Base-by-base conservation (phyloP, 2,888 invertebrate species). In the Tetheella fluctuosa region DNA sequence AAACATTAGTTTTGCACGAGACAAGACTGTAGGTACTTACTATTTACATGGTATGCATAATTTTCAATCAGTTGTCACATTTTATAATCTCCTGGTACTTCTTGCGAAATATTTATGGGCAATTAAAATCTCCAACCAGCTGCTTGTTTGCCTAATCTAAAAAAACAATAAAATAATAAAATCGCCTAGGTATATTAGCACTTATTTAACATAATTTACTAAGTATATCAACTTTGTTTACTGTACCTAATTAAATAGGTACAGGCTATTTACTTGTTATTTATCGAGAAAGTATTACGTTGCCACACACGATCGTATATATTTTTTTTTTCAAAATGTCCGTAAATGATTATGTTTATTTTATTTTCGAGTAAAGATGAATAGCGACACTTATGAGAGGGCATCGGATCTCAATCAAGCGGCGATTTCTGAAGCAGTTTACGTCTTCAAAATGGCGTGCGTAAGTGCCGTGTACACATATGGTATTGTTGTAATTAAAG, bases 401-500 rank as follows among this genome's bases (percentile, higher is more conserved):
- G 20, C 48, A 48, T 20, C 20, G 20, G 48, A 15, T 48, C 48
- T 48, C 48, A 48, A 48, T 48, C 20, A 48, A 48, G 20, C 48
- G 48, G 48, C 20, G 48, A 48, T 48, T 48, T 20, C 17, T 48
- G 48, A 48, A 48, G 20, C 17, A 15, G 48, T 48, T 48, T 48
- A 48, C 10, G 48, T 48, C 8, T 20, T 48, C 10, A 48, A 48
- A 48, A 48, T 48, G 48, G 48, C 48, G 48, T 48, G 20, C n/a
- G 20, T 48, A 48, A 48, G 48, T 48, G 48, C 7, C 10, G 48
- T 7, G 17, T n/a, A 10, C 48, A 48, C 48, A 48, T 48, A 48
- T 48, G 48, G 48, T 48, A 48, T 48, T 20, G 48, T 48, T 48
- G 20, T 48, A 20, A 48, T 48, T 48, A 48, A 17, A 48, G 48